Base-by-base conservation (phyloP, 2,888 invertebrate species). In the Ichneumon xanthorius region DNA sequence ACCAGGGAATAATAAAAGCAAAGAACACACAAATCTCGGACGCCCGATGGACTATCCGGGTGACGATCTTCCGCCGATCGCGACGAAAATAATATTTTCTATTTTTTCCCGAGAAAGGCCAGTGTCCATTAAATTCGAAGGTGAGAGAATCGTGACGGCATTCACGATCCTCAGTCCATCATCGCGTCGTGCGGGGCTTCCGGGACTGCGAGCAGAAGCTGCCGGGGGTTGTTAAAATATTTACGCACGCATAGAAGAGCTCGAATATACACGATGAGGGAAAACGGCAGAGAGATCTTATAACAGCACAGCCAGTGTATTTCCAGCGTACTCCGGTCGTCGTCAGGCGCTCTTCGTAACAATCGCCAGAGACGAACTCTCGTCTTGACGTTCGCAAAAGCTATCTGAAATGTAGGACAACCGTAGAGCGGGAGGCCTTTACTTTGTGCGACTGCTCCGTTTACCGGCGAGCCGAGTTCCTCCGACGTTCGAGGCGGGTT, bases 1-100 rank as follows among this genome's bases (percentile, higher is more conserved):
- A 77, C 68, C 22, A 16, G 19, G 61, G 84, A 85, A 85, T 85
- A 78, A 73, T 73, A 78, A 84, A 77, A 16, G 45, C 72, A 40
- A 61, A 61, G 26, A 30, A 73, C 45, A 4, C 16, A 78, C 55
- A 77, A 50, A 65, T 50, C 63, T 6, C 48, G 19, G 4, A 48
- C 61, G 26, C 9, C 14, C 37, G 40, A 40, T 55, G 16, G 26
- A 76, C 4, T 65, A 19, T 77, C 67, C 55, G 40, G 55, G 1
- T 30, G 26, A 16, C 33, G 4, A 63, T 30, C 30, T 30, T 30
- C 61, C 7, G 33, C 0, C 16, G 63, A 63, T 30, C 14, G 63
- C 33, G 63, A 63, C 30, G 30, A 63, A 53, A 71, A 53, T 5
- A 55, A 9, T 70, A 50, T 48, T 48, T 50, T 70, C 26, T 5